Base-by-base conservation (phyloP, 2,113 vertebrate species). In the Perca fluviatilis region DNA sequence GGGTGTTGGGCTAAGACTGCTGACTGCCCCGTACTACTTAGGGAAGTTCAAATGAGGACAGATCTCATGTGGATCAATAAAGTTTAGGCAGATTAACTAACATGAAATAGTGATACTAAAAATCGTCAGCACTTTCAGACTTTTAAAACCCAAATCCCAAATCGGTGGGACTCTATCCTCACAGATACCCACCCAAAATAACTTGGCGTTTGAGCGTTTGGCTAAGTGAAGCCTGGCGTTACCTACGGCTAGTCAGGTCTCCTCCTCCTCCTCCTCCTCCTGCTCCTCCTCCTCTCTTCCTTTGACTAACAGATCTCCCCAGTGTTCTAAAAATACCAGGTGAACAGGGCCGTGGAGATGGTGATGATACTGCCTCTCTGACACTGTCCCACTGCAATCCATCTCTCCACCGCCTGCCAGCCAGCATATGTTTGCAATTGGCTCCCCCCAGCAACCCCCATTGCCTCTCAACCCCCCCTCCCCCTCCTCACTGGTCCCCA, bases 321-420 rank as follows among this genome's bases (percentile, higher is more conserved):
- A 97, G 97, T 96, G 96, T 98, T 98, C 97, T 98, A 98, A 98
- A 98, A 99, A 99, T 98, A 98, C 96, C 97, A 97, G 96, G 97
- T 98, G 97, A 97, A 96, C 96, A 96, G 96, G 97, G 96, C 97
- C 96, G 96, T 95, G 95, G 97, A 97, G 97, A 97, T 97, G 96
- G 95, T 98, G 97, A 98, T 98, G 97, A 97, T 97, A 97, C 97
- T 93, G 95, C 96, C 96, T 97, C 87, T 97, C 97, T 97, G 97
- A 97, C 97, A 97, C 96, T 96, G 95, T 96, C 96, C 95, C 96
- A 94, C 96, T 96, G 97, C 97, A 97, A 98, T 98, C 97, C 97
- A 98, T 98, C 97, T 98, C 97, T 97, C 97, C 96, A 95, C 96
- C 95, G 96, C 96, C 97, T 97, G 97, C 97, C 96, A 98, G 96